Base-by-base conservation (phyloP, 1,140 invertebrate species). In the Micrasema longulum region DNA sequence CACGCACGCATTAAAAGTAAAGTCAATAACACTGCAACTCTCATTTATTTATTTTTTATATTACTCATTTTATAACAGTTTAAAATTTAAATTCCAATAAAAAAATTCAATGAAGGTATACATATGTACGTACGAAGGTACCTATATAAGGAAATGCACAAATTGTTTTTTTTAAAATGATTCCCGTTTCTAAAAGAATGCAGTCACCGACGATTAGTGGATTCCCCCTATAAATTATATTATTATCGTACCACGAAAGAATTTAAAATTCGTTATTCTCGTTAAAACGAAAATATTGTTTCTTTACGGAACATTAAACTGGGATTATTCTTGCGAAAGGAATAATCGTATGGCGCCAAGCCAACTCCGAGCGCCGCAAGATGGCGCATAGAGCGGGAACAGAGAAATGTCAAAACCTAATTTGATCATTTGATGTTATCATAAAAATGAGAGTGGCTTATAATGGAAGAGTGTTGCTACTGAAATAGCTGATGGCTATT, bases 331-430 rank as follows among this genome's bases (percentile, higher is more conserved):
- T 71, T 38, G 69, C 7, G 36, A 69, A 62, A 63, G 64, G 68
- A 68, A 66, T 74, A 71, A 74, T 74, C 64, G 69, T 64, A 60
- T 73, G 72, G 69, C 73, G 47, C 48, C 62, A 10, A 18, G 72
- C 72, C 67, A 74, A 70, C 38, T 10, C 20, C 55, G 12, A 22
- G 48, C 18, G 50, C 22, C 22, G n/a, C 20, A 31, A 31, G 26
- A 31, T 31, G 26, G 38, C 36, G 18, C n/a, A 60, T 14, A 48
- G 9, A 45, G 45, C 35, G 10, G 50, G 26, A 31, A 31, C 26
- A 31, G 26, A 31, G 47, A 66, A 63, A 45, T 66, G 55, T 45
- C 60, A 64, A 72, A 73, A 73, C 52, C 26, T 65, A 69, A 73
- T 69, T 69, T 52, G 26, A 7, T 7, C 26, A 31, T 31, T 31